phyloP scores from a whole-genome alignment of 2,888 invertebrate genomes.

The Linyphia triangularis region DNA sequence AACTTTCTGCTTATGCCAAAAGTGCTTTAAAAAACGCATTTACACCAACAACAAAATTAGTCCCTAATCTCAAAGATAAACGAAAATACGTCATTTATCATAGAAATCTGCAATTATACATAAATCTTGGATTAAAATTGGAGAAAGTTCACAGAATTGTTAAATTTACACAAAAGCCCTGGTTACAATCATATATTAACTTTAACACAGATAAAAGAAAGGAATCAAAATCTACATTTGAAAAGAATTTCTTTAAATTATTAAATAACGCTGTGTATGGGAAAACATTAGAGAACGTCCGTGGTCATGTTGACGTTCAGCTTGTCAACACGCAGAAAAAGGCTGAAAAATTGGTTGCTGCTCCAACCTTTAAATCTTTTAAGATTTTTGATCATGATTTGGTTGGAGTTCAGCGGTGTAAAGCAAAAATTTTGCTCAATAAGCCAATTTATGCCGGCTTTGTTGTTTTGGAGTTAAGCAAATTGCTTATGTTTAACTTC shows the following conservation, averaged over 20 bases:
- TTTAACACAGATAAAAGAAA: constrained; percentile 75
- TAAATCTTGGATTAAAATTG: not conserved
- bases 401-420: not conserved
- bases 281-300: constrained; percentile 79
- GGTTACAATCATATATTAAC: constrained; percentile 66
- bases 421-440: not conserved
- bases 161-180: constrained; percentile 10
- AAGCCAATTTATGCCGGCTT: not conserved
- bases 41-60: too few species aligned
- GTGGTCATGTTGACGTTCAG: constrained; percentile 77
- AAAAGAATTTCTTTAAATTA: constrained; percentile 79
- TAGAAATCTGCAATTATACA: too few species aligned
- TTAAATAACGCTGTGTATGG: constrained; percentile 79
- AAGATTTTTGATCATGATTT: not conserved
- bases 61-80: too few species aligned
- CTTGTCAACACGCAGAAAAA: constrained; percentile 64
- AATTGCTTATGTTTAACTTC: not conserved
- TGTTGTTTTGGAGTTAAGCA: not conserved
- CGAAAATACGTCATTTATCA: too few species aligned
- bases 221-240: constrained; percentile 78
- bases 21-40: too few species aligned
- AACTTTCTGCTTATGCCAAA: too few species aligned
- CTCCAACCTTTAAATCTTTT: constrained; percentile 56
- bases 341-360: constrained; percentile 15
- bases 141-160: not conserved